Evolutionary conservation across 1,140 invertebrate species (phyloP), one percentile per base, ranked within the genome.

Genomic region (Temnothorax nylanderi): DNA sequence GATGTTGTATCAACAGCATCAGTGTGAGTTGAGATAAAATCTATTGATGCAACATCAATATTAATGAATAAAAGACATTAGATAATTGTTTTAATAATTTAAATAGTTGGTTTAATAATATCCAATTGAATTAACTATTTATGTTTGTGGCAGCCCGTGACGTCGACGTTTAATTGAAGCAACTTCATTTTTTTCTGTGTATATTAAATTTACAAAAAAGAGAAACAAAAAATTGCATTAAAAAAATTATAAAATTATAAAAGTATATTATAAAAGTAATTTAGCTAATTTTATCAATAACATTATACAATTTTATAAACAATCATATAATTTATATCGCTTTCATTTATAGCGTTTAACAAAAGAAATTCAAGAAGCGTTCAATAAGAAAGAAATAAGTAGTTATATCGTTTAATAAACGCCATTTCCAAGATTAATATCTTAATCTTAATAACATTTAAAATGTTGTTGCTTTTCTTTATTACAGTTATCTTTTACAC

Each of bases 401-500:
- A 37, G 6, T 37, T 4, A 6, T 4, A 6, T 74, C 41, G 26
- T 72, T 37, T 71, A 41, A 56, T 56, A 21, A 56, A 74, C 5
- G 7, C 67, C 37, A 72, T 34, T 51, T 32, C 16, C 8, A 76
- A 58, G 6, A 60, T 56, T 74, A n/a, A 74, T 26, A 58, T 26
- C n/a, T 76, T 64, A 44, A 49, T 49, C 13, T 32, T 13, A 26
- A 77, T 6, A 32, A 5, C 16, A 47, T 82, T 54, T 32, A 2
- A 54, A 71, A 80, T 56, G n/a, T 54, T 37, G 5, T 56, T 41
- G 47, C 21, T 54, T 41, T 56, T 74, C 4, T 84, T 44, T 3
- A 49, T 84, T 84, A 16, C 69, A 84, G 80, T 84, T 60, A 58
- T 58, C 69, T 84, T 8, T 58, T 47, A 26, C 41, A 60, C 54